phyloP scores from a whole-genome alignment of 2,797 vertebrate species.

The Chelonia mydas region DNA sequence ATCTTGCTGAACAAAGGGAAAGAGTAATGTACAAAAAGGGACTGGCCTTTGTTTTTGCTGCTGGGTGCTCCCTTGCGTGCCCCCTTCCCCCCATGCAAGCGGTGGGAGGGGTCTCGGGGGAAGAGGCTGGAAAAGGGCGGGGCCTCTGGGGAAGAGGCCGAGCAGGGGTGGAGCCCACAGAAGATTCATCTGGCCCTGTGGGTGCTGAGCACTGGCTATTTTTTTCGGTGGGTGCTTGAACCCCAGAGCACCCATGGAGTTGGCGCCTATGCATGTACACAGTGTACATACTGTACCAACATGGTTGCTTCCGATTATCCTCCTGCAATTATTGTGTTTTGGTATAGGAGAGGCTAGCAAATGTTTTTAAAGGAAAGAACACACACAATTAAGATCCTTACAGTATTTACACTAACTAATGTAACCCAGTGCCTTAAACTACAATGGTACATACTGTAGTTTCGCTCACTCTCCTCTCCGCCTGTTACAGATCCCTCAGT shows the following conservation, averaged over 20 bases:
- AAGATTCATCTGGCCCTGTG: too few species aligned
- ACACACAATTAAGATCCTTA: neutral
- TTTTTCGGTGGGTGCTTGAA: too few species aligned
- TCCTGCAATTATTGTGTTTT: neutral
- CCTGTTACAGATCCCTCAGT: conserved; percentile 54
- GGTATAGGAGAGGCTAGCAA: neutral
- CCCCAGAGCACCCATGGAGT: too few species aligned
- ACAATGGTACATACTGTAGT: neutral
- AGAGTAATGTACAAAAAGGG: neutral
- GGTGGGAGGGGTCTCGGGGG: too few species aligned
- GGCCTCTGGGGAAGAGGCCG: too few species aligned
- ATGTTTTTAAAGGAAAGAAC: neutral
- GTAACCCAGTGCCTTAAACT: neutral
- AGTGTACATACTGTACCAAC: neutral
- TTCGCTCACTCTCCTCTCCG: conserved; percentile 31
- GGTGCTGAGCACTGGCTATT: too few species aligned
- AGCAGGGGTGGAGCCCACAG: too few species aligned
- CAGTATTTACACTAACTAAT: conserved; percentile 26
- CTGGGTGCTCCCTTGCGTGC: too few species aligned
- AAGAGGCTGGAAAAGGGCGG: too few species aligned
- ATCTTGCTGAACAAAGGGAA: neutral
- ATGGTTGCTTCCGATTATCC: neutral
- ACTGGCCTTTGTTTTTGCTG: neutral
- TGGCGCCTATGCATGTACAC: neutral
- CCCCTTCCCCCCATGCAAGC: too few species aligned